Evolutionary conservation across 2,888 invertebrate species (phyloP).

Genomic region (Gymnoscelis rufifasciata): DNA sequence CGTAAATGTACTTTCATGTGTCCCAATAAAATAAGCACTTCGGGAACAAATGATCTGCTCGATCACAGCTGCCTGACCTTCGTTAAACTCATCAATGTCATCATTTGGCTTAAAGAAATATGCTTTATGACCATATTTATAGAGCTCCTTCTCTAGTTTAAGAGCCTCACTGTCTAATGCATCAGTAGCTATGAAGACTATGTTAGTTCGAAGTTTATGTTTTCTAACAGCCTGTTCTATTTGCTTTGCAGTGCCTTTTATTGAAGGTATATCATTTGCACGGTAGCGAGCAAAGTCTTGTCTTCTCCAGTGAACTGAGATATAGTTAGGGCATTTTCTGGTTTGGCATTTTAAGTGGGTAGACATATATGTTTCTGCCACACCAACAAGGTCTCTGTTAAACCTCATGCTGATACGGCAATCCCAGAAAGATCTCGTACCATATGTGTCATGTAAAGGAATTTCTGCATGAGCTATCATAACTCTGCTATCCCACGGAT

Average conservation of each 20-base stretch:
- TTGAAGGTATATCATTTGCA: conserved; percentile 85
- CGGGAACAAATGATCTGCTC: conserved; percentile 97
- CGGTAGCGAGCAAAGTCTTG: conserved; percentile 91
- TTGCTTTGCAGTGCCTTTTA: conserved; percentile 88
- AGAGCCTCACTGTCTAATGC: conserved; percentile 80
- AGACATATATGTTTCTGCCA: conserved; percentile 82
- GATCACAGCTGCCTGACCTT: conserved; percentile 94
- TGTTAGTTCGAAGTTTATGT: conserved; percentile 49
- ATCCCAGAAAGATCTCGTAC: conserved; percentile 89
- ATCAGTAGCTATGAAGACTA: conserved; percentile 92
- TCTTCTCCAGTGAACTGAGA: conserved; percentile 92
- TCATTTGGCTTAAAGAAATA: conserved; percentile 59
- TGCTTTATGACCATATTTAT: conserved; percentile 44
- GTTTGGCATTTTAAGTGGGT: conserved; percentile 46
- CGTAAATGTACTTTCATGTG: conserved; percentile 96
- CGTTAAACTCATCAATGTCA: conserved; percentile 77
- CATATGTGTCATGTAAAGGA: conserved; percentile 92
- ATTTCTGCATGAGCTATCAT: conserved; percentile 91
- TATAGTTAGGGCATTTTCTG: conserved; percentile 81
- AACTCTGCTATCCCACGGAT: conserved; percentile 69
- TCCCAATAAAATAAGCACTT: conserved; percentile 92
- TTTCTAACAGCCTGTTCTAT: conserved; percentile 80
- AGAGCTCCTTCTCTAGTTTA: conserved; percentile 65
- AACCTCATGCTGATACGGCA: conserved; percentile 96
- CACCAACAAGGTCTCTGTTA: conserved; percentile 80